Conservation (phyloP, 2,113 vertebrate species). For the Siniperca knerii region DNA sequence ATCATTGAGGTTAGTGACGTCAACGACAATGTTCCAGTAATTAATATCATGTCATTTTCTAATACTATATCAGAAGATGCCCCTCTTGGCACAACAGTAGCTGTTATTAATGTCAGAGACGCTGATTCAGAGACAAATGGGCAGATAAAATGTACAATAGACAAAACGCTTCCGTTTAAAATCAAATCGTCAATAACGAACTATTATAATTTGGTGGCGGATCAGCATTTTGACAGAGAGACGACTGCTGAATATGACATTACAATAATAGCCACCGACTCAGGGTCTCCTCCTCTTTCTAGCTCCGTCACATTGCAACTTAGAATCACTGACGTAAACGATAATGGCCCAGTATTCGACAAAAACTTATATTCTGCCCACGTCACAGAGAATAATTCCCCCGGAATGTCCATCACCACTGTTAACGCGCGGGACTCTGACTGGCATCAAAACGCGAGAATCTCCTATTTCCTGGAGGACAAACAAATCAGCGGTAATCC, state of each 20-base stretch:
- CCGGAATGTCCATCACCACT: slow-evolving; percentile 29
- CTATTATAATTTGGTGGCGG: slow-evolving; percentile 56
- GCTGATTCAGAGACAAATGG: slow-evolving; percentile 68
- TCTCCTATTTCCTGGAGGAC: slow-evolving; percentile 48
- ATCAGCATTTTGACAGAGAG: slow-evolving; percentile 64
- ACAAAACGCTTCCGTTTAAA: slow-evolving; percentile 64
- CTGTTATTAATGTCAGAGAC: slow-evolving; percentile 73
- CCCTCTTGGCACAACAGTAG: slow-evolving; percentile 45
- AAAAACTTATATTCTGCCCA: slow-evolving; percentile 29
- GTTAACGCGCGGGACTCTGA: slow-evolving; percentile 49
- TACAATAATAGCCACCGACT: slow-evolving; percentile 55
- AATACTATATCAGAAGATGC: slow-evolving; percentile 51
- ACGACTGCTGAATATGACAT: slow-evolving; percentile 49
- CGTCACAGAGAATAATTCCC: slow-evolving; percentile 72
- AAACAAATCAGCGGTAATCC: slow-evolving; percentile 18
- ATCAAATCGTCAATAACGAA: slow-evolving; percentile 55
- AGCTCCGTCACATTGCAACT: slow-evolving; percentile 42
- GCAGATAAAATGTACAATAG: slow-evolving; percentile 52
- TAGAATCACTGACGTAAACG: slow-evolving; percentile 66
- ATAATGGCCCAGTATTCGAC: slow-evolving; percentile 62
- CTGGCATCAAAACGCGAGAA: slow-evolving; percentile 44
- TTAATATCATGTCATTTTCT: slow-evolving; percentile 77
- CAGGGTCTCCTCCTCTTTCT: slow-evolving; percentile 49
- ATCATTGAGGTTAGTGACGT: slow-evolving; percentile 70
- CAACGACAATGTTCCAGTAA: slow-evolving; percentile 73